A percentile compares a stretch with the other conserved stretches of the same genome.
Conservation (phyloP, 2,797 vertebrate species). For the Mus spretus region DNA sequence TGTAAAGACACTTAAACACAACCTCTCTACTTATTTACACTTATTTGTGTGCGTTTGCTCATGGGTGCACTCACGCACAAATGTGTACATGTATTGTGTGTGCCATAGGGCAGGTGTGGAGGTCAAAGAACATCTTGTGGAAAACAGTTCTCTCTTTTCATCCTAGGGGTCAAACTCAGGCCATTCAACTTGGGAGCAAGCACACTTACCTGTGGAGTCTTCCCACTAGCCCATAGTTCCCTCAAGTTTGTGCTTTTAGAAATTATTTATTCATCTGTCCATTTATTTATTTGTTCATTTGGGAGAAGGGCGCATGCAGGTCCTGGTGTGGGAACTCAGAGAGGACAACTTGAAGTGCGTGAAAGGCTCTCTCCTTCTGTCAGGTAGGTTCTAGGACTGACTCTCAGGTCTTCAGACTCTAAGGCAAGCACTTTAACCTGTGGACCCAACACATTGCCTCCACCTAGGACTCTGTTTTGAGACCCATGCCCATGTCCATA, state of each 20-base stretch:
- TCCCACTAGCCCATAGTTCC: neutral
- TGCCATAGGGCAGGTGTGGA: neutral
- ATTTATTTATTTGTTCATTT: neutral
- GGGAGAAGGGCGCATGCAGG: neutral
- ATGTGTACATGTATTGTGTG: neutral
- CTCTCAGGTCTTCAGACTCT: neutral
- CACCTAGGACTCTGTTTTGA: neutral
- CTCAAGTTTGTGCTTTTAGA: neutral
- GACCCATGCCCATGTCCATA: neutral
- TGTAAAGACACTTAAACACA: neutral
- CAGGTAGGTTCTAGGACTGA: neutral
- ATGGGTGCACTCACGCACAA: neutral
- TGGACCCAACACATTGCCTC: neutral
- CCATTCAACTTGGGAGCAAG: neutral
- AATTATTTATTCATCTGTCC: neutral
- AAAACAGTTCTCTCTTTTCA: neutral
- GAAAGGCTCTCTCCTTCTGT: neutral
- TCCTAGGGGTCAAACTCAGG: neutral
- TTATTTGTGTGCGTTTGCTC: neutral
- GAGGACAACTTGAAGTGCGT: neutral
- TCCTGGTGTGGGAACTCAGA: neutral
- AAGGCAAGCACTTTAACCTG: neutral
- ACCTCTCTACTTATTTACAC: neutral
- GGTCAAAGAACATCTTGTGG: too few species aligned
- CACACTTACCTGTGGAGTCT: neutral